Evolutionary conservation across 2,797 vertebrate genomes (phyloP).

Genomic region (Phaenicophaeus curvirostris): DNA sequence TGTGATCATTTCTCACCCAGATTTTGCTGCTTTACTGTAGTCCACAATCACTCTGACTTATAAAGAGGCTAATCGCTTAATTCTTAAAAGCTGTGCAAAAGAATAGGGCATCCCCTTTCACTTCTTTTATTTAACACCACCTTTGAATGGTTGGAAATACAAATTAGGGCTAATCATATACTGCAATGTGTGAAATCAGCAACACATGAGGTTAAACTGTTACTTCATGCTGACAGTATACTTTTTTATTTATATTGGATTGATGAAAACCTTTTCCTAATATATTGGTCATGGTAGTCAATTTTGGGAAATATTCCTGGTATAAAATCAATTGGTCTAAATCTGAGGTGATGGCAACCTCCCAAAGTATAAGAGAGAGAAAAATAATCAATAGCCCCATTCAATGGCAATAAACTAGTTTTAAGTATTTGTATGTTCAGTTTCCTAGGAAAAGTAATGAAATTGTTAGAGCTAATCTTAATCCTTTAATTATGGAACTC

Average conservation of each 20-base stretch:
- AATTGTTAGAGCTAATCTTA: slow-evolving; percentile 55
- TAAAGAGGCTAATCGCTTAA: not conserved
- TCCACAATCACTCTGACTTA: not conserved
- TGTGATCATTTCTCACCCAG: not conserved
- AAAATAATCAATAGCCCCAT: slow-evolving; percentile 2
- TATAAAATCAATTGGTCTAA: slow-evolving; percentile 13
- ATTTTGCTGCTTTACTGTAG: not conserved
- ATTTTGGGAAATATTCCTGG: not conserved
- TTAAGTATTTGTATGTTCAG: slow-evolving; percentile 23
- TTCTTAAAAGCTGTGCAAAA: not conserved
- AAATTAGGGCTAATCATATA: not conserved
- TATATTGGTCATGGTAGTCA: not conserved
- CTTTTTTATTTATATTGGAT: not conserved
- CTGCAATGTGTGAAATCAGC: not conserved
- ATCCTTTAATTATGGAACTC: slow-evolving; percentile 63
- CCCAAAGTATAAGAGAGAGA: not conserved
- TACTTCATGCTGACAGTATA: not conserved
- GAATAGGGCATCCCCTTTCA: not conserved
- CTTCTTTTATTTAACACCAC: not conserved
- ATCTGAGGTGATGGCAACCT: slow-evolving; percentile 2
- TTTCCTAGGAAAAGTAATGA: slow-evolving; percentile 40
- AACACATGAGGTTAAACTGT: not conserved
- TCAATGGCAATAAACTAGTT: not conserved
- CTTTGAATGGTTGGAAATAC: not conserved
- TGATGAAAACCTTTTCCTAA: not conserved